These are phyloP conservation scores for Luffia ferchaultella DNA, from an alignment of 2,888 invertebrate genomes.

Conservation along the genomic window DNA sequence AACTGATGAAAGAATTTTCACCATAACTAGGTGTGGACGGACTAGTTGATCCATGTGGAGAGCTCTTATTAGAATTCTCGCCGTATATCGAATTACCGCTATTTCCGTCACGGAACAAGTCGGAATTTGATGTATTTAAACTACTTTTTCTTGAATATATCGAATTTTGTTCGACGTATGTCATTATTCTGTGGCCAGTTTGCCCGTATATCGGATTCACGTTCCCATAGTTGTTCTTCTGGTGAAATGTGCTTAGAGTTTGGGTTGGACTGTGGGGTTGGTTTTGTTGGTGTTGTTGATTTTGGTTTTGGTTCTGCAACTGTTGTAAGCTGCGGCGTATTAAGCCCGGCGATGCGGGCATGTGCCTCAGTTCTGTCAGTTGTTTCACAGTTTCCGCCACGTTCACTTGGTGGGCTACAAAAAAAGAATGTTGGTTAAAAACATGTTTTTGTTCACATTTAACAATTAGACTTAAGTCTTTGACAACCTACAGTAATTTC, in stretches of 20 bases:
- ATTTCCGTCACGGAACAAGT: constrained; percentile 33
- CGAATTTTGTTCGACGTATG: constrained; percentile 42
- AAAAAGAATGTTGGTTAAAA: no score
- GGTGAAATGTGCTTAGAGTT: constrained; percentile 43
- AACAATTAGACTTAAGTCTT: no score
- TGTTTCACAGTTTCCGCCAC: constrained; percentile 90
- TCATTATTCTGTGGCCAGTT: constrained; percentile 36
- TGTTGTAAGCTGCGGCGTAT: constrained; percentile 58
- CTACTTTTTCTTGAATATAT: constrained; percentile 54
- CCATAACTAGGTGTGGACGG: constrained; percentile 27
- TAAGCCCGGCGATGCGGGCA: constrained; percentile 84
- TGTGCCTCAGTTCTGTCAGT: constrained; percentile 84
- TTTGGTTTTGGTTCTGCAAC: constrained; percentile 24
- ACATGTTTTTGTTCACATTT: no score
- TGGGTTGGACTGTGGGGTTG: constrained; percentile 22
- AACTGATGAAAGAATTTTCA: constrained; percentile 47
- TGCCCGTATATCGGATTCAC: constrained; percentile 59
- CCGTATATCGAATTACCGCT: constrained; percentile 19
- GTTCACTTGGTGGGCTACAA: no score
- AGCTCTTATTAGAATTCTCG: constrained; percentile 21
- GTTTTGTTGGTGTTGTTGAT: constrained; percentile 19
- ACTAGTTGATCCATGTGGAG: constrained; percentile 41
- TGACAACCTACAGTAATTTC: no score
- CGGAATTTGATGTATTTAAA: constrained; percentile 41
- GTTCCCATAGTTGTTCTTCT: constrained; percentile 47